Evolutionary conservation across 2,888 invertebrate genomes (phyloP).

Genomic region (Lasioglossum morio): DNA sequence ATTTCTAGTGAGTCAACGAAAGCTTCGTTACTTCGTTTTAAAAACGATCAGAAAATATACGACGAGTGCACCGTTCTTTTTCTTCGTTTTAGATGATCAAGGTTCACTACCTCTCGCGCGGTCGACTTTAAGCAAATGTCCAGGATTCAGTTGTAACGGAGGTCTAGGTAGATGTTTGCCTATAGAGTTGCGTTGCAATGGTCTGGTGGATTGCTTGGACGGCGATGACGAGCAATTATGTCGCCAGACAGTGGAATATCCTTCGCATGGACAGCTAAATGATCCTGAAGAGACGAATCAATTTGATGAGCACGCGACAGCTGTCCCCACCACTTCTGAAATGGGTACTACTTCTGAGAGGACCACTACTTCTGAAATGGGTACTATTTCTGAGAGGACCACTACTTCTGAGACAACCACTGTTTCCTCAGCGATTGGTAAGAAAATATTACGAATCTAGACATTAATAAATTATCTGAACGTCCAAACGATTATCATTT

Average conservation of each 20-base stretch:
- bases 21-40: not conserved
- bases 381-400: not conserved
- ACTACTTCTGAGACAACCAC: not conserved
- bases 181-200: constrained; percentile 89
- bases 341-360: not conserved
- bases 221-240: constrained; percentile 94
- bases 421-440: not conserved
- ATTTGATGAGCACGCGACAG: too few relatives aligned
- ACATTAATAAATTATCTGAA: not conserved
- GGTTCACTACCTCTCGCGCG: not conserved
- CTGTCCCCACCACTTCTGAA: not conserved
- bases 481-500: not conserved
- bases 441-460: not conserved
- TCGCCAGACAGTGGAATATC: constrained; percentile 46
- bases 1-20: constrained; percentile 86
- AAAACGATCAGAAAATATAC: not conserved
- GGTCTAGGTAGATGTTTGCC: constrained; percentile 90
- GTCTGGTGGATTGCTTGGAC: constrained; percentile 90
- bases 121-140: constrained; percentile 88
- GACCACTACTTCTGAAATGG: not conserved
- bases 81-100: constrained; percentile 20
- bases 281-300: not conserved
- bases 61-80: not conserved
- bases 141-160: constrained; percentile 90
- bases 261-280: not conserved